Evolutionary conservation across 2,888 invertebrate genomes (phyloP), one percentile per base, ranked within the genome.

Genomic region (Hypena proboscidalis): DNA sequence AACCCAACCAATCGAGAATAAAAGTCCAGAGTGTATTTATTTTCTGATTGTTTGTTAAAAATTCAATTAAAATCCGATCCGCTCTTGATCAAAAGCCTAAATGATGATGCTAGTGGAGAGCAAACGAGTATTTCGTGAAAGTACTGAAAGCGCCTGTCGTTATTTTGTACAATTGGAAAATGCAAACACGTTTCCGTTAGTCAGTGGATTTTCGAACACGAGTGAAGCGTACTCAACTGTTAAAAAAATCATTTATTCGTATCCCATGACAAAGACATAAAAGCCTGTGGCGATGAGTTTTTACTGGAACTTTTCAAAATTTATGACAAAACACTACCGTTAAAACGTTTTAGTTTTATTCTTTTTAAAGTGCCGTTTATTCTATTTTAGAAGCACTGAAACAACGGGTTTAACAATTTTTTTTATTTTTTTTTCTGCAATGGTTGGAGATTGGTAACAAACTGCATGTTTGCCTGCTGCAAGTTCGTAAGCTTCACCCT

Each of bases 201-300:
- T 19, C 17, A 31, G 17, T 30, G 38, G n/a, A 29, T 29, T 40
- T 38, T 40, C 7, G 14, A 33, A 9, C 15, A 17, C 19, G 21
- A 5, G 27, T 40, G 29, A 19, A 22, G 14, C 29, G 41, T 23
- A 23, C 34, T 41, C 30, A 5, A 19, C 27, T 25, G 34, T 9
- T 30, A 30, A 34, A 41, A 38, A 27, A 30, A 35, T 17, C 17
- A 27, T 23, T 17, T 29, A 41, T 22, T 29, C 27, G 22, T 35
- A 25, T 30, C 25, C 34, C 23, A 19, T 11, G 23, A 29, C 41
- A 29, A 22, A 29, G 29, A 17, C 33, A 35, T 34, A 34, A 41
- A 41, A 33, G 33, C 33, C 21, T 34, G 34, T 35, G 13, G n/a
- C 25, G 22, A 29, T 20, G 19, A 41, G 25, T 7, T 13, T 20